Conservation (phyloP, 2,113 vertebrate species). For the Tor tambroides region DNA sequence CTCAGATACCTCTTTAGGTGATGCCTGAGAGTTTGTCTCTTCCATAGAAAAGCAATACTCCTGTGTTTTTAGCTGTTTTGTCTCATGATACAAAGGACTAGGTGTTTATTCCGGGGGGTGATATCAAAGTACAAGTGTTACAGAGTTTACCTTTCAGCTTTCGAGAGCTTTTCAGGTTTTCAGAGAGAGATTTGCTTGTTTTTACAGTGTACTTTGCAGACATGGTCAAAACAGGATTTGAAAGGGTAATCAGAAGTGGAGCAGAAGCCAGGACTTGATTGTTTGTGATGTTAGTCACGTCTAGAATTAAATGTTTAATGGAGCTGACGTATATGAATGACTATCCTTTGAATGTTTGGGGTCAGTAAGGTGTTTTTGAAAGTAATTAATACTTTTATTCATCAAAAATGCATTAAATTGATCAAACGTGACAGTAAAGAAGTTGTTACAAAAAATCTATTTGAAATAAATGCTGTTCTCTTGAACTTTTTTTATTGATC, state of each 20-base stretch:
- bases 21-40: slow-evolving; percentile 52
- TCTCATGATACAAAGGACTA: not conserved
- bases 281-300: not conserved
- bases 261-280: not conserved
- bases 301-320: not conserved
- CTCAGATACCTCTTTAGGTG: slow-evolving; percentile 43
- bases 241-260: not conserved
- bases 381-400: not conserved
- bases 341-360: not conserved
- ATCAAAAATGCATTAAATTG: not conserved
- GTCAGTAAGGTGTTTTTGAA: not conserved
- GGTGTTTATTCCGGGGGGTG: not conserved
- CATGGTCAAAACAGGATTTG: slow-evolving; percentile 31
- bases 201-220: not conserved
- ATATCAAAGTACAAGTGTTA: not conserved
- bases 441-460: too few relatives aligned
- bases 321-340: not conserved
- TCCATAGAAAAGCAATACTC: slow-evolving; percentile 44
- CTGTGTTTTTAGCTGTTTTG: not conserved
- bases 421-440: too few relatives aligned
- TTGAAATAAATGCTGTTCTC: too few relatives aligned
- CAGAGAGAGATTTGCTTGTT: not conserved
- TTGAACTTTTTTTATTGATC: too few relatives aligned
- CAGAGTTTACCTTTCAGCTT: not conserved
- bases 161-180: not conserved